Evolutionary conservation across 2,113 vertebrate species (phyloP).

Genomic region (Dissostichus mawsoni): DNA sequence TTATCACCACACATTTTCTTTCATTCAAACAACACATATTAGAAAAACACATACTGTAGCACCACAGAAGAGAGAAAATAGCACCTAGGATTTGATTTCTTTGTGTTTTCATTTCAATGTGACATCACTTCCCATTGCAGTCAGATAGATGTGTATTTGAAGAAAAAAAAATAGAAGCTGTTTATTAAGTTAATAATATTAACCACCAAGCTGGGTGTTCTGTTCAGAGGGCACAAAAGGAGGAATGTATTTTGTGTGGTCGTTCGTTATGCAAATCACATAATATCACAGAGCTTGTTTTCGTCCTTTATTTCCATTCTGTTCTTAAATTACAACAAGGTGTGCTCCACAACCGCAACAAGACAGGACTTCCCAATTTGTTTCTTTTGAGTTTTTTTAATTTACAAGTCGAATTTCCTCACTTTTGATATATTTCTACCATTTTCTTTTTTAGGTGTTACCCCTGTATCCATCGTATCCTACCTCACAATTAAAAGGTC

Average conservation of each 20-base stretch:
- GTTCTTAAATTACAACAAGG: constrained; percentile 82
- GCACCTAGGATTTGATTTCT: constrained; percentile 86
- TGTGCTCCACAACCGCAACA: constrained; percentile 74
- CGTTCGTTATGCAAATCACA: constrained; percentile 74
- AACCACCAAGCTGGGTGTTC: constrained; percentile 51
- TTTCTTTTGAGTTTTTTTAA: constrained; percentile 15
- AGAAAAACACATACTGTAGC: constrained; percentile 86
- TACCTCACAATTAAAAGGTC: constrained; percentile 80
- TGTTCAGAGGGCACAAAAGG: constrained; percentile 52
- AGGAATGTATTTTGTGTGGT: constrained; percentile 67
- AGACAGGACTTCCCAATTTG: constrained; percentile 70
- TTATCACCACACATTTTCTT: constrained; percentile 69
- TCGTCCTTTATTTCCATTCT: constrained; percentile 80
- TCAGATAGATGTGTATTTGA: constrained; percentile 59
- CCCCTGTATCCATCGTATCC: constrained; percentile 64
- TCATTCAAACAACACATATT: constrained; percentile 76
- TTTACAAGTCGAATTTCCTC: constrained; percentile 72
- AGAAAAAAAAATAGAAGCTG: constrained; percentile 45
- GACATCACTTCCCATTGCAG: constrained; percentile 81
- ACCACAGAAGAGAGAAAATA: constrained; percentile 90
- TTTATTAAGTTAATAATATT: constrained; percentile 77
- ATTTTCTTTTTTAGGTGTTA: constrained; percentile 29
- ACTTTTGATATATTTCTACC: constrained; percentile 44
- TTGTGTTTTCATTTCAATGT: constrained; percentile 75
- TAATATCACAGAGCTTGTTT: constrained; percentile 78